Evolutionary conservation across 2,888 invertebrate species (phyloP), one percentile per base, ranked within the genome.

Genomic region (Gibbula magus): DNA sequence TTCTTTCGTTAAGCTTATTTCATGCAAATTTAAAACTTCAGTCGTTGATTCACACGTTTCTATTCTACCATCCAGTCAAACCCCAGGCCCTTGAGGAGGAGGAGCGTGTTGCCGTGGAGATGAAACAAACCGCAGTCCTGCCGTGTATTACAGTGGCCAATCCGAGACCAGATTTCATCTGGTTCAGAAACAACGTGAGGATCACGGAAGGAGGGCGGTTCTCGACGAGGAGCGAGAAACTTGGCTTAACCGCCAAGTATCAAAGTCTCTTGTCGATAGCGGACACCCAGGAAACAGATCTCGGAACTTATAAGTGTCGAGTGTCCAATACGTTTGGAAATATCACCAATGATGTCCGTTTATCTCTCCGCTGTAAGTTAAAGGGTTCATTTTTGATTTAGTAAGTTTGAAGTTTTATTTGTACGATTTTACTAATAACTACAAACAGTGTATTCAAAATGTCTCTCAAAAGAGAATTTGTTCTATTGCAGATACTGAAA

Each of bases 301-400:
- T 86, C 39, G 89, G 89, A 20, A 79, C 83, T n/a, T 90, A 89
- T 77, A 61, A 61, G 10, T 90, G 90, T 82, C 79, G 83, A 32
- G 87, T 85, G 5, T 78, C 78, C 45, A 90, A 89, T 75, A 75
- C 79, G 20, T 81, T 86, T 29, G 89, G 88, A 5, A 83, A 84
- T 16, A 81, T 82, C n/a, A 75, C 85, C 1, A 82, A 84, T 73
- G 77, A 74, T 7, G 76, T 88, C 22, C 79, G 53, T 8, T 82
- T 90, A 0, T 86, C 88, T n/a, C 80, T 81, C 4, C 89, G 85
- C 84, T 87, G 89, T 89, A 83, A 86, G 86, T 79, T 29, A 45
- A n/a, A 20, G 8, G 8, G 18, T 52, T 29, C 2, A n/a, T 35
- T 67, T 77, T 18, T 77, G 8, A 61, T 1, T 25, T 10, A 51